Evolutionary conservation across 2,888 invertebrate species (phyloP), one percentile per base, ranked within the genome.

Genomic region (Thereva nobilitata): DNA sequence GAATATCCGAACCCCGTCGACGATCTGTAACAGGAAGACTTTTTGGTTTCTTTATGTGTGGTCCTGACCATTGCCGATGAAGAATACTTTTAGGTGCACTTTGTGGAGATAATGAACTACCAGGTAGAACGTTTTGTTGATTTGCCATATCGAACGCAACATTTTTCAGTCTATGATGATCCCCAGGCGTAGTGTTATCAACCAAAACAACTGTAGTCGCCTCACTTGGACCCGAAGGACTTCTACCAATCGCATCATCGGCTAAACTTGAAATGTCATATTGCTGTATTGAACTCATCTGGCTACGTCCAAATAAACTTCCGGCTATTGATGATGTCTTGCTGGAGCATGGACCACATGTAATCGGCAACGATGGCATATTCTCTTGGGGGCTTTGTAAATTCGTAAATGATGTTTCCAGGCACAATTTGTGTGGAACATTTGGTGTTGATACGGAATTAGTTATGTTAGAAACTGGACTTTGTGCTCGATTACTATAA

Each of bases 331-430:
- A 81, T 1, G 80, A 79, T 4, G 77, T 74, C 53, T 78, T 80
- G 69, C 78, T 79, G 3, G 78, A 76, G 1, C 73, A 72, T 5
- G 72, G 70, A 35, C 74, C 74, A n/a, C 70, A 71, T 6, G 70
- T 64, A n/a, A 71, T 41, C 34, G 66, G 69, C 37, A 70, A 59
- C 4, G 56, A 49, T 10, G 52, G 57, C n/a, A 63, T 49, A 45
- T 70, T 55, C 47, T 76, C 76, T n/a, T 80, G 77, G 1, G 84
- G 84, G 72, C 85, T 85, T 74, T 86, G 87, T 40, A 89, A 79
- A 69, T 88, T 88, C 35, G 90, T 89, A 79, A 91, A 91, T 74
- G 89, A 90, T 8, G 91, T 90, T 79, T 91, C 91, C 69, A 90
- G 82, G 75, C 86, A 88, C 52, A 90, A 79, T 70, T 85, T 82